Evolutionary conservation across 2,113 vertebrate genomes (phyloP).

Genomic region (Forbesichthys papilliferus): DNA sequence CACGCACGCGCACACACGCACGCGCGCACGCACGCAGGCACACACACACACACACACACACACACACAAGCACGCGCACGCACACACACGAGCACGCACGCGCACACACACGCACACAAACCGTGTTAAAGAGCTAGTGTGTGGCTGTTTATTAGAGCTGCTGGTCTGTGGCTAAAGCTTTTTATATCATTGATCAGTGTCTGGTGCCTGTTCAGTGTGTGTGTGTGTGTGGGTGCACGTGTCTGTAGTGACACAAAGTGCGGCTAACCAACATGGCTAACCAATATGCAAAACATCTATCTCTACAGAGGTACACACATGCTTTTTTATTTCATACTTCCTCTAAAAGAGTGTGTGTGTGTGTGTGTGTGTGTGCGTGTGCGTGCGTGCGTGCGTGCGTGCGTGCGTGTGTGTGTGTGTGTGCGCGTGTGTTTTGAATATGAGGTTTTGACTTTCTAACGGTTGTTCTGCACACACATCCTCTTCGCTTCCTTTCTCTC

Average conservation of each 20-base stretch:
- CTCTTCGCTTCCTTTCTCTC: slow-evolving; percentile 50
- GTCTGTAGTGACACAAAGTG: slow-evolving; percentile 5
- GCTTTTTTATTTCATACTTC: no score
- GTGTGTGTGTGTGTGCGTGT: not conserved
- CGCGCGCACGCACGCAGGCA: not conserved
- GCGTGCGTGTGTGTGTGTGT: not conserved
- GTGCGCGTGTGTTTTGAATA: slow-evolving; percentile 15
- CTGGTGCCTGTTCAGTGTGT: not conserved
- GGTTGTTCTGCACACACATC: slow-evolving; percentile 46
- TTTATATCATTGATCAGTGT: not conserved
- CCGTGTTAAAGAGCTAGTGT: slow-evolving; percentile 13
- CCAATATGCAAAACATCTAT: slow-evolving; percentile 9
- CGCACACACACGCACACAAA: slow-evolving; percentile 2
- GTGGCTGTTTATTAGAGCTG: slow-evolving; percentile 22
- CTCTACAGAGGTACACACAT: not conserved
- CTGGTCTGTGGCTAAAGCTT: not conserved
- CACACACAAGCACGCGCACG: slow-evolving; percentile 14
- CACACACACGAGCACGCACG: slow-evolving; percentile 2
- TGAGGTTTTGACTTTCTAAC: slow-evolving; percentile 36
- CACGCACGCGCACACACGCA: slow-evolving; percentile 1
- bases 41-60: slow-evolving; percentile 11
- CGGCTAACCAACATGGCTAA: slow-evolving; percentile 11
- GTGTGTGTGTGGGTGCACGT: not conserved
- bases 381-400: not conserved
- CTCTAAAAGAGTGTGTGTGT: not conserved